These are phyloP conservation scores for Drosophila gaucha DNA, from an alignment of 2,888 invertebrate genomes.

Conservation along the genomic window DNA sequence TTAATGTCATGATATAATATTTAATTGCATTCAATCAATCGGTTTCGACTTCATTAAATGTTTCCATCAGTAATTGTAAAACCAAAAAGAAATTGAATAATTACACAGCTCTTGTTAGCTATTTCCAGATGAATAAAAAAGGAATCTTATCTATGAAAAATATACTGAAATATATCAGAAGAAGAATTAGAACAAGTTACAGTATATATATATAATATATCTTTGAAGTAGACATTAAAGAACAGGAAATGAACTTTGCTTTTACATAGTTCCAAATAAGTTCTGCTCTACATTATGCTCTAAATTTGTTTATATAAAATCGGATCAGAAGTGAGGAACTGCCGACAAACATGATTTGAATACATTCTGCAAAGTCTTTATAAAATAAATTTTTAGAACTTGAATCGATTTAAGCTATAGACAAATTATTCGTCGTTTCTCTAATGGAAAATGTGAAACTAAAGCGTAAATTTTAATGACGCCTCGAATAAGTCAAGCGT, in stretches of 20 bases:
- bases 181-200: too few species aligned
- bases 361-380: background rate
- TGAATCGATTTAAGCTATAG: background rate
- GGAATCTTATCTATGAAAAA: background rate
- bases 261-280: background rate
- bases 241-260: background rate
- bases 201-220: too few species aligned
- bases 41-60: too few species aligned
- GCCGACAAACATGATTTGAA: conserved; percentile 2
- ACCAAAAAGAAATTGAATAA: background rate
- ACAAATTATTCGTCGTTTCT: conserved; percentile 10
- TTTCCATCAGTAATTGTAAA: too few species aligned
- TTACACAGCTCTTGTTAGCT: background rate
- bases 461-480: conserved; percentile 1
- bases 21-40: conserved; percentile 1
- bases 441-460: conserved; percentile 12
- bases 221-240: too few species aligned
- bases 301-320: background rate
- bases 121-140: too few species aligned
- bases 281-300: background rate
- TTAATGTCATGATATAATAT: background rate
- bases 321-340: too few species aligned
- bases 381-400: conserved; percentile 5
- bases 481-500: conserved; percentile 12
- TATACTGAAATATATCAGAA: too few species aligned